Percentiles rank a stretch among this genome's conserved stretches.
Evolutionary conservation across 2,888 invertebrate genomes (phyloP).

Genomic region (Drosophila seclusa): DNA sequence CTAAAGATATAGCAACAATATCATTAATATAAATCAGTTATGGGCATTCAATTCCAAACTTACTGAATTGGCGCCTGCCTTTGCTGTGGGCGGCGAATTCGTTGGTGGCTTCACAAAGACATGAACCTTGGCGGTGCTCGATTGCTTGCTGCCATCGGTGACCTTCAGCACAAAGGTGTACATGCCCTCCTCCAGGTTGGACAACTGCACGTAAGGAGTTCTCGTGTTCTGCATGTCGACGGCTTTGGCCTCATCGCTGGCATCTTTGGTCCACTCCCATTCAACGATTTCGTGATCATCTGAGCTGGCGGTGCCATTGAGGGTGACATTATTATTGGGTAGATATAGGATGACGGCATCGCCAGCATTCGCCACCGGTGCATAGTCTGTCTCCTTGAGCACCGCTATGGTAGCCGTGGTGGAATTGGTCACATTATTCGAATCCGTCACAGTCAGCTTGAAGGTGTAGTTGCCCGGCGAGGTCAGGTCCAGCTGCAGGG

Average conservation of each 20-base stretch:
- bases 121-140: slow-evolving; percentile 93
- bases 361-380: slow-evolving; percentile 97
- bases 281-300: slow-evolving; percentile 97
- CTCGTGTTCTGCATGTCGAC: slow-evolving; percentile 98
- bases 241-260: slow-evolving; percentile 94
- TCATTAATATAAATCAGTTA: background rate
- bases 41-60: slow-evolving; percentile 9
- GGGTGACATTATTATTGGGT: slow-evolving; percentile 93
- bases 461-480: slow-evolving; percentile 96
- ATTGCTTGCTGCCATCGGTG: slow-evolving; percentile 95
- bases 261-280: slow-evolving; percentile 98
- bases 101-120: slow-evolving; percentile 97
- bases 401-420: slow-evolving; percentile 95
- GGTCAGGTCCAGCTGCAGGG: slow-evolving; percentile 92
- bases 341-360: slow-evolving; percentile 95
- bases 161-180: slow-evolving; percentile 97
- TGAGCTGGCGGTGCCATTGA: slow-evolving; percentile 95
- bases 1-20: slow-evolving; percentile 82
- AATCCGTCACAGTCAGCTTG: slow-evolving; percentile 95
- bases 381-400: slow-evolving; percentile 96
- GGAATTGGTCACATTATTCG: slow-evolving; percentile 93
- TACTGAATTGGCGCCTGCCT: slow-evolving; percentile 87
- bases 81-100: slow-evolving; percentile 92
- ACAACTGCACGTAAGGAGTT: slow-evolving; percentile 94
- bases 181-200: slow-evolving; percentile 96